Evolutionary conservation across 2,113 vertebrate species (phyloP).

Genomic region (Bostrychus sinensis): DNA sequence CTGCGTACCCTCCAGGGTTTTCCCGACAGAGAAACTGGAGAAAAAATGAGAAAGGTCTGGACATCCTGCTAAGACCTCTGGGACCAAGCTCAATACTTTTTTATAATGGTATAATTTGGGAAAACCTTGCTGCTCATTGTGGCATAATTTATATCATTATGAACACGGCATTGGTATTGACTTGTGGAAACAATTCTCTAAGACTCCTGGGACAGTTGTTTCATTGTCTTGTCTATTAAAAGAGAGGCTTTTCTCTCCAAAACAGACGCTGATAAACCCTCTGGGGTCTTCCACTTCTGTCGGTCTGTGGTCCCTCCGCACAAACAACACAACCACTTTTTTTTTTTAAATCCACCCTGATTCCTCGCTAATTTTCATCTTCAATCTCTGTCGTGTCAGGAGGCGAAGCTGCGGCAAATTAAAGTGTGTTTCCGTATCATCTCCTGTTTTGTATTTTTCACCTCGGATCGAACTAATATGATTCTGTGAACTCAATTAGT

Average conservation of each 20-base stretch:
- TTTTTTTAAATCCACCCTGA: conserved; percentile 35
- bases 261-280: conserved; percentile 31
- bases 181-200: too few relatives aligned
- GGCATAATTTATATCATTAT: too few relatives aligned
- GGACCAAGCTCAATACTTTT: too few relatives aligned
- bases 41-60: too few relatives aligned
- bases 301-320: conserved; percentile 6
- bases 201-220: not conserved
- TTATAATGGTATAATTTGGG: too few relatives aligned
- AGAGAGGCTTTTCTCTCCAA: not conserved
- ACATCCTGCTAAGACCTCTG: too few relatives aligned
- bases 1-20: too few relatives aligned
- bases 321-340: conserved; percentile 46
- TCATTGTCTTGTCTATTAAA: not conserved
- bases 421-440: conserved; percentile 28
- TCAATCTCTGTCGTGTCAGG: conserved; percentile 42
- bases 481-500: conserved; percentile 54
- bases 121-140: too few relatives aligned
- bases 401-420: conserved; percentile 44
- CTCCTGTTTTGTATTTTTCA: not conserved
- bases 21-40: too few relatives aligned
- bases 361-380: conserved; percentile 35
- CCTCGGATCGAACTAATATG: conserved; percentile 21
- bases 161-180: too few relatives aligned
- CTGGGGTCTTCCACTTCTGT: conserved; percentile 28